Conservation (phyloP, 2,113 vertebrate species). For the Hippoglossus stenolepis region DNA sequence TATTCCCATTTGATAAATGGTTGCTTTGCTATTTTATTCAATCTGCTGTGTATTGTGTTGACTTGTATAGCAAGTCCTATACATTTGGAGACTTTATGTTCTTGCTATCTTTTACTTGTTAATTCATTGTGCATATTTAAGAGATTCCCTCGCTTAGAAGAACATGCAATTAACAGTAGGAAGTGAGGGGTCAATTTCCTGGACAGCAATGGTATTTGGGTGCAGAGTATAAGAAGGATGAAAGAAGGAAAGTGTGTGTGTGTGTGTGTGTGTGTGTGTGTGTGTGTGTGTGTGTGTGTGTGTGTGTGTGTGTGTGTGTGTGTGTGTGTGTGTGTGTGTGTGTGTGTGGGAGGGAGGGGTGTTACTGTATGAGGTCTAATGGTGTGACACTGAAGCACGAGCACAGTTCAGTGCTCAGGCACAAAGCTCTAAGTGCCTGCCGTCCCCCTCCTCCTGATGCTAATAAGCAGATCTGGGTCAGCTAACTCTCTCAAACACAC, state of each 20-base stretch:
- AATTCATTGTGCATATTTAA: not conserved
- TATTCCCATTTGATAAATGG: not conserved
- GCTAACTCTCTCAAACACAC: constrained; percentile 55
- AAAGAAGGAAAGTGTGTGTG: constrained; percentile 25
- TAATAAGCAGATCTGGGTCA: constrained; percentile 84
- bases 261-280: constrained; percentile 1
- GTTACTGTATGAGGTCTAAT: constrained; percentile 71
- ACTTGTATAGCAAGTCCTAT: too few relatives aligned
- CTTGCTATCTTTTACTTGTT: not conserved
- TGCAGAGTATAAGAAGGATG: constrained; percentile 12
- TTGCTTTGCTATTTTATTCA: too few relatives aligned
- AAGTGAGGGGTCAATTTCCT: constrained; percentile 34
- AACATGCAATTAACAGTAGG: not conserved
- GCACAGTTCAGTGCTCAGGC: constrained; percentile 80
- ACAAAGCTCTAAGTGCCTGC: constrained; percentile 80
- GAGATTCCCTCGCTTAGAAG: not conserved
- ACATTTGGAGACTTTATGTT: not conserved
- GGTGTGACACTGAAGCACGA: constrained; percentile 73
- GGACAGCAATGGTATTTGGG: constrained; percentile 37
- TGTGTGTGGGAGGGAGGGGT: constrained; percentile 20
- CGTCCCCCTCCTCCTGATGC: constrained; percentile 69
- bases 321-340: constrained; percentile 15
- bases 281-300: constrained; percentile 3
- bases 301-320: constrained; percentile 18
- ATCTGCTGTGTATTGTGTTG: too few relatives aligned